Evolutionary conservation across 2,797 vertebrate genomes (phyloP).

Genomic region (Acanthurus leucopareius): DNA sequence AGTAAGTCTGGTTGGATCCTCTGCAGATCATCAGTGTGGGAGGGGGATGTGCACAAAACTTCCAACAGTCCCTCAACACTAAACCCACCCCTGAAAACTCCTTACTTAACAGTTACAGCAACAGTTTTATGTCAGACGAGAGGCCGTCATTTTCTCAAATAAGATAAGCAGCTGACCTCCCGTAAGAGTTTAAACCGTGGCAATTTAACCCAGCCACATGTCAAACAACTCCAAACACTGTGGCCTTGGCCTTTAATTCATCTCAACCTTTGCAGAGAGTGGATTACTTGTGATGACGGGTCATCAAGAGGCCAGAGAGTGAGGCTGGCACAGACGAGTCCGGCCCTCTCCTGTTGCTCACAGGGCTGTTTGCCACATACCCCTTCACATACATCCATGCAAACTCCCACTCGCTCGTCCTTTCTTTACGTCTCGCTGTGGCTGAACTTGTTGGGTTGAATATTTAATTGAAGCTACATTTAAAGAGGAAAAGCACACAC

Average conservation of each 20-base stretch:
- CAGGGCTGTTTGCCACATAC: conserved; percentile 1
- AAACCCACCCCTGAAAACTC: background rate
- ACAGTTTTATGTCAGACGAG: background rate
- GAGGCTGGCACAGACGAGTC: background rate
- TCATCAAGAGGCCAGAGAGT: conserved; percentile 14
- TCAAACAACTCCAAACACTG: background rate
- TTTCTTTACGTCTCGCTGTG: background rate
- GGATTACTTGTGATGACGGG: background rate
- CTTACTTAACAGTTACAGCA: background rate
- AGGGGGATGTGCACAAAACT: background rate
- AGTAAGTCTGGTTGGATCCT: background rate
- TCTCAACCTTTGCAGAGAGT: background rate
- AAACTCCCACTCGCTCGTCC: background rate
- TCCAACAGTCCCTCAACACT: background rate
- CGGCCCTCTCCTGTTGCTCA: conserved; percentile 39
- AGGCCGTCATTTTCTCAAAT: background rate
- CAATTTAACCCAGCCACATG: background rate
- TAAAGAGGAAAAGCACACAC: too few species aligned
- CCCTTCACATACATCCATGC: conserved; percentile 2
- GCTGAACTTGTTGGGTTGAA: background rate
- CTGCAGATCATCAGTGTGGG: background rate
- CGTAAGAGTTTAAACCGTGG: background rate
- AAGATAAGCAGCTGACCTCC: background rate
- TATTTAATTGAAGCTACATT: background rate
- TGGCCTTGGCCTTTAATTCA: conserved; percentile 11